These are phyloP conservation scores for Drosophila helvetica DNA, from an alignment of 2,888 invertebrate genomes.

Conservation along the genomic window DNA sequence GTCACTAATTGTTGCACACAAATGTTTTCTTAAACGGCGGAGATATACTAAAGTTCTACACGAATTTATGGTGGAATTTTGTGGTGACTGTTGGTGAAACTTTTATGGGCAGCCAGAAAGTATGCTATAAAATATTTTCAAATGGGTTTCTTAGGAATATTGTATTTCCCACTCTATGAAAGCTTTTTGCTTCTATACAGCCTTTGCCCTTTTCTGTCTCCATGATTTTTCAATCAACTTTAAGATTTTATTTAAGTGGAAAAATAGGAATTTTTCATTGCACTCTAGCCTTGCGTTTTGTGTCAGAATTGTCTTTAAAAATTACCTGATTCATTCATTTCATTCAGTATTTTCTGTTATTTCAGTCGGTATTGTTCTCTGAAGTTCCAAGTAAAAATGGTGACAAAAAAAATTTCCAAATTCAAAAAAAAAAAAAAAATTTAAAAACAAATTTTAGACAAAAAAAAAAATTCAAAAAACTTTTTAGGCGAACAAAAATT, in stretches of 20 bases:
- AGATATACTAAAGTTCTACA: not conserved
- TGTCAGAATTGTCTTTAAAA: not conserved
- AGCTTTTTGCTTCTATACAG: not conserved
- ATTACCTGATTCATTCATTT: not conserved
- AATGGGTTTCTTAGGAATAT: not conserved
- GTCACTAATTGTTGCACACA: conserved; percentile 1
- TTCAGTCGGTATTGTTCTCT: not conserved
- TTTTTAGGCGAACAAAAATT: no score
- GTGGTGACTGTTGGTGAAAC: not conserved
- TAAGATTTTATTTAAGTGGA: no score
- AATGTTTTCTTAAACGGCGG: not conserved
- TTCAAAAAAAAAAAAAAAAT: no score
- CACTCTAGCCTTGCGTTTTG: no score
- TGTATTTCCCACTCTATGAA: not conserved
- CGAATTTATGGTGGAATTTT: not conserved
- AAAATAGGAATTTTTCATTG: no score
- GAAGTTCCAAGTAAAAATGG: no score
- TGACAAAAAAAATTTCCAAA: no score
- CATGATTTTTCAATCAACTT: no score
- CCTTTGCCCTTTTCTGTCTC: no score
- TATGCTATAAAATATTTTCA: no score
- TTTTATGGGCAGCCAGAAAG: not conserved
- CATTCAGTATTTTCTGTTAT: not conserved
- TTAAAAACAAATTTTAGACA: no score
- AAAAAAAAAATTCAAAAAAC: no score